phyloP scores from a whole-genome alignment of 2,888 invertebrate genomes.

The Drosophila fulvimacula region DNA sequence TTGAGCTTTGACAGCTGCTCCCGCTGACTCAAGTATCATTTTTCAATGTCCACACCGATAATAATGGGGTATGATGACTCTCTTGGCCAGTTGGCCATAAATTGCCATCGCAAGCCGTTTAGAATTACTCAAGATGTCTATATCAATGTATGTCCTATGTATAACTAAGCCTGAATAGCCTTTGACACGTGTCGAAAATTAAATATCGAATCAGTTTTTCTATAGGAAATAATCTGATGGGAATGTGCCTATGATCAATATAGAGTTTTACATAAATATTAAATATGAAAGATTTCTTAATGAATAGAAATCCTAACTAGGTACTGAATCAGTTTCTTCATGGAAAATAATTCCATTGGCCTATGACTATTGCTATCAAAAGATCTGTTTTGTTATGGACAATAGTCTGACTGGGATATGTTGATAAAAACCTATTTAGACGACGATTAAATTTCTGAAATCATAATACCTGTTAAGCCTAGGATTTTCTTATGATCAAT shows the following conservation, averaged over 20 bases:
- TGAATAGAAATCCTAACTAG: background rate
- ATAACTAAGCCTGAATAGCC: background rate
- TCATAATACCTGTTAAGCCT: too few relatives aligned
- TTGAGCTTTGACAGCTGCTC: slow-evolving; percentile 57
- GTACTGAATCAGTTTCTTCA: background rate
- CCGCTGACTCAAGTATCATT: slow-evolving; percentile 47
- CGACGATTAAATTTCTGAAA: too few relatives aligned
- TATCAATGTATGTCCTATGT: background rate
- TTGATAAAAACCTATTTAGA: too few relatives aligned
- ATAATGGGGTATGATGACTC: slow-evolving; percentile 32
- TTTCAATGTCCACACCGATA: slow-evolving; percentile 46
- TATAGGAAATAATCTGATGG: background rate
- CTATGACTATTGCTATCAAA: background rate
- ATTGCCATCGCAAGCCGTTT: slow-evolving; percentile 7
- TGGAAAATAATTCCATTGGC: background rate
- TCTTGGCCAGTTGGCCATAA: slow-evolving; percentile 4
- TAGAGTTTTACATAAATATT: too few relatives aligned
- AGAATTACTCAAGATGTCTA: background rate
- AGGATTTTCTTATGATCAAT: too few relatives aligned
- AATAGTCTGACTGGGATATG: too few relatives aligned
- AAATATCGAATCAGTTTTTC: background rate
- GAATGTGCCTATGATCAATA: too few relatives aligned
- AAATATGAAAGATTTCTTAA: too few relatives aligned
- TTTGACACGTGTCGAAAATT: background rate
- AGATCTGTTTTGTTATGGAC: background rate